Conservation (phyloP, 2,797 vertebrate species). For the Potorous gilbertii region DNA sequence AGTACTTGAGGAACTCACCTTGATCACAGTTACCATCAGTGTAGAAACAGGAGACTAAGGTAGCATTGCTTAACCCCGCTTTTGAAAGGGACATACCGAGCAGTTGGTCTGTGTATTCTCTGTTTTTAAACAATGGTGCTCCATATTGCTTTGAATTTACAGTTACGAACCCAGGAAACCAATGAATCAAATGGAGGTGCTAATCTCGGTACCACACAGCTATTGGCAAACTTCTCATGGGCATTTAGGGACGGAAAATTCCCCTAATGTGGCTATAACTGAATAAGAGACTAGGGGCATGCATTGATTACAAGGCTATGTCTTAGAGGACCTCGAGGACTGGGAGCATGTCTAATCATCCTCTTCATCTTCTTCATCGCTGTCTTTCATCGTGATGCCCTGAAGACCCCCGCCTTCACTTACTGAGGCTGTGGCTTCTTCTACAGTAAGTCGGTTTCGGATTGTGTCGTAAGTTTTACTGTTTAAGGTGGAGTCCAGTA, state of each 20-base stretch:
- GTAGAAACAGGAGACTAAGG: conserved; percentile 95
- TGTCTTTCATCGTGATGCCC: conserved; percentile 99
- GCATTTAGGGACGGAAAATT: conserved; percentile 94
- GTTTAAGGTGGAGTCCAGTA: conserved; percentile 98
- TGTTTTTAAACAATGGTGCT: conserved; percentile 97
- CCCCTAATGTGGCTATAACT: conserved; percentile 96
- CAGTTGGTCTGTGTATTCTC: conserved; percentile 92
- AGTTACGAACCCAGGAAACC: conserved; percentile 95
- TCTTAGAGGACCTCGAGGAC: conserved; percentile 84
- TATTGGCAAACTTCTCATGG: conserved; percentile 96
- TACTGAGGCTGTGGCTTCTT: conserved; percentile 96
- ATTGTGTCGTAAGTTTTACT: conserved; percentile 99
- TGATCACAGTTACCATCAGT: conserved; percentile 95
- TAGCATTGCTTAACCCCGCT: conserved; percentile 96
- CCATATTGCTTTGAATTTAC: conserved; percentile 99
- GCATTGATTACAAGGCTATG: conserved; percentile 95
- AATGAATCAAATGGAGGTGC: conserved; percentile 93
- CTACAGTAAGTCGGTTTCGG: conserved; percentile 95
- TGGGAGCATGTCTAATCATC: conserved; percentile 86
- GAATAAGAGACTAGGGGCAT: conserved; percentile 97
- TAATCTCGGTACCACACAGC: conserved; percentile 96
- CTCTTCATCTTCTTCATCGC: conserved; percentile 97
- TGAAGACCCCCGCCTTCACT: conserved; percentile 96
- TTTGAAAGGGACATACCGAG: conserved; percentile 95
- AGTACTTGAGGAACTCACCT: conserved; percentile 91